Base-by-base conservation (phyloP, 2,888 invertebrate species). In the Tetragonula carbonaria region DNA sequence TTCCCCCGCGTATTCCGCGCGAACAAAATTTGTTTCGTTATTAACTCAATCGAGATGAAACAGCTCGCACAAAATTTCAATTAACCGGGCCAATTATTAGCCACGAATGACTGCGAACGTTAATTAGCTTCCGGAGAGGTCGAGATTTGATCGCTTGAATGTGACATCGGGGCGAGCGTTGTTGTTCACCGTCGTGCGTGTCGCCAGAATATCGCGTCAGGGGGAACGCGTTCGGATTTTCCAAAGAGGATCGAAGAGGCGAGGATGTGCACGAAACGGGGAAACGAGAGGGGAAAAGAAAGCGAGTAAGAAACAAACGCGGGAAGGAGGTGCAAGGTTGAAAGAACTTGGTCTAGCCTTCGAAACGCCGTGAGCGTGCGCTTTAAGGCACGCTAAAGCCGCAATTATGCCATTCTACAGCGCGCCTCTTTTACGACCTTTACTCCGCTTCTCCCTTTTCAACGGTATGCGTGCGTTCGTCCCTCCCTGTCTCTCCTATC, bases 371-470 rank as follows among this genome's bases (percentile, higher is more conserved):
- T 68, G 78, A 81, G 82, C 82, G 78, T 65, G 74, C 75, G 85
- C 80, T 87, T 86, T 83, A 88, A 85, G 82, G 66, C 75, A 85
- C 82, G 76, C 76, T 88, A 88, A 85, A 87, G 80, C 82, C 78
- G 74, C 87, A 87, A 88, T 88, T 88, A 88, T 85, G 84, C 82
- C 87, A 82, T 82, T 88, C 67, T 75, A 80, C 65, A 74, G 72
- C 76, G 80, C 67, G 66, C 71, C 81, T 79, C 82, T 88, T 85
- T 82, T 81, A 82, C 86, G 77, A 88, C 84, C 84, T 88, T 86
- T 88, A 82, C 68, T 59, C 67, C 59, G 63, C 59, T 66, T 84
- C 76, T 78, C 78, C 76, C 51, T 83, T 50, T 75, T 45, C 23
- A 50, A n/a, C 63, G 63, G 38, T 38, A 33, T 21, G 66, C 23